Conservation (phyloP, 2,113 vertebrate genomes). For the Paramormyrops kingsleyae region DNA sequence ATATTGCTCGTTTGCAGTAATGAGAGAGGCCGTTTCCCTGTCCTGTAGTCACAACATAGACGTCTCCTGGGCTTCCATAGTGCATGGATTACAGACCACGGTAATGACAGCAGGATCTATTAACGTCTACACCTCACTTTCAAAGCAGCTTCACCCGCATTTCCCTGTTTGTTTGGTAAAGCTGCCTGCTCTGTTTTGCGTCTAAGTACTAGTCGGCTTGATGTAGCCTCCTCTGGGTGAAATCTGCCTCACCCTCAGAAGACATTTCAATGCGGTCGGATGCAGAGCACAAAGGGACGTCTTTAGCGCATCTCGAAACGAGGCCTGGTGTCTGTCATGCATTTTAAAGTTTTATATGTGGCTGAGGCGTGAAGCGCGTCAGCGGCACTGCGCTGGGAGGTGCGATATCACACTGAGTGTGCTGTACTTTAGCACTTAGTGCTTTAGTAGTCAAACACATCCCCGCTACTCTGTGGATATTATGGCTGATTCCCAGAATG, state of each 20-base stretch:
- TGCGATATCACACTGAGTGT: slow-evolving; percentile 11
- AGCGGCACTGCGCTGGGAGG: not conserved
- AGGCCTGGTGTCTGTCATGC: not conserved
- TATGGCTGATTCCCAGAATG: not conserved
- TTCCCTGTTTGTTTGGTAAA: not conserved
- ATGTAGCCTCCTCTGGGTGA: not conserved
- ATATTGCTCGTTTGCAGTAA: not conserved
- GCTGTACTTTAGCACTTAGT: slow-evolving; percentile 11
- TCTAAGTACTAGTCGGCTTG: not conserved
- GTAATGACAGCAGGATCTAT: not conserved
- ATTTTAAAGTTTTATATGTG: not conserved
- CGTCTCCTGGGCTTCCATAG: no score
- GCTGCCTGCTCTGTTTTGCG: not conserved
- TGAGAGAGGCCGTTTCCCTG: not conserved
- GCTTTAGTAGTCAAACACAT: not conserved
- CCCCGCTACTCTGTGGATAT: not conserved
- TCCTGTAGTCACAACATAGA: not conserved
- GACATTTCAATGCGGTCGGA: not conserved
- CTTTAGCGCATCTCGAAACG: not conserved
- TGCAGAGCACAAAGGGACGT: not conserved
- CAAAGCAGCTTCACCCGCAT: not conserved
- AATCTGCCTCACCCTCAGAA: not conserved
- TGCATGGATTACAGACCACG: not conserved
- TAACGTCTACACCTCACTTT: not conserved
- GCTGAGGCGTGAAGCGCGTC: not conserved